Conservation (phyloP, 2,113 vertebrate genomes). For the Myxocyprinus asiaticus region DNA sequence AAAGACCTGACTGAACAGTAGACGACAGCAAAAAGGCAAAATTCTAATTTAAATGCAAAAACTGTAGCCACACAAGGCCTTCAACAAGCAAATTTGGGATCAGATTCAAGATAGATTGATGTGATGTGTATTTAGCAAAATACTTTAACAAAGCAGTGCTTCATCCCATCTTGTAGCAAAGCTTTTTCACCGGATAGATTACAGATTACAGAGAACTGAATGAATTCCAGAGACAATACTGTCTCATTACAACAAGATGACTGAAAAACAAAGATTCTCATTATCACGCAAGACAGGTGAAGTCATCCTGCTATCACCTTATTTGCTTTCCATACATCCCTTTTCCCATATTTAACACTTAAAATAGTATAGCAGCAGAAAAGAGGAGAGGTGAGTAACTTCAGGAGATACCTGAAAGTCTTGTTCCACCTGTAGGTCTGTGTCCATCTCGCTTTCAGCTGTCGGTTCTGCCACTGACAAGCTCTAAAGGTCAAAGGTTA, state of each 20-base stretch:
- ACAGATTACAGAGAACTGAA: not conserved
- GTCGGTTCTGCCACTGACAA: constrained; percentile 57
- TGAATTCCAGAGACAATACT: not conserved
- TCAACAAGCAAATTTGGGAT: not conserved
- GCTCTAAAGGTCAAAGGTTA: constrained; percentile 53
- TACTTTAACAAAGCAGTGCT: not conserved
- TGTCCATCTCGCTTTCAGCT: constrained; percentile 64
- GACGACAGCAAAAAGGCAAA: no score
- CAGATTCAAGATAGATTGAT: not conserved
- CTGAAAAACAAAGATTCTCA: not conserved
- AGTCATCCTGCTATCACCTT: not conserved
- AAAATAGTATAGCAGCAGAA: not conserved
- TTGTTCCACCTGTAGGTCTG: constrained; percentile 70
- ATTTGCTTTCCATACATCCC: no score
- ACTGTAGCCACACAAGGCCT: not conserved
- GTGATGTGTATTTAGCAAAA: no score
- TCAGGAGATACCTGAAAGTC: constrained; percentile 75
- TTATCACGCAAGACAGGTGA: not conserved
- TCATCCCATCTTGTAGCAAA: not conserved
- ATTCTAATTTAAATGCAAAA: not conserved
- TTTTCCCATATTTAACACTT: not conserved
- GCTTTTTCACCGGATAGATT: not conserved
- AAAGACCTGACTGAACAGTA: no score
- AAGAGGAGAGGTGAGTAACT: constrained; percentile 11
- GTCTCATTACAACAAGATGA: not conserved